Base-by-base conservation (phyloP, 2,797 vertebrate species). In the Echiichthys vipera region DNA sequence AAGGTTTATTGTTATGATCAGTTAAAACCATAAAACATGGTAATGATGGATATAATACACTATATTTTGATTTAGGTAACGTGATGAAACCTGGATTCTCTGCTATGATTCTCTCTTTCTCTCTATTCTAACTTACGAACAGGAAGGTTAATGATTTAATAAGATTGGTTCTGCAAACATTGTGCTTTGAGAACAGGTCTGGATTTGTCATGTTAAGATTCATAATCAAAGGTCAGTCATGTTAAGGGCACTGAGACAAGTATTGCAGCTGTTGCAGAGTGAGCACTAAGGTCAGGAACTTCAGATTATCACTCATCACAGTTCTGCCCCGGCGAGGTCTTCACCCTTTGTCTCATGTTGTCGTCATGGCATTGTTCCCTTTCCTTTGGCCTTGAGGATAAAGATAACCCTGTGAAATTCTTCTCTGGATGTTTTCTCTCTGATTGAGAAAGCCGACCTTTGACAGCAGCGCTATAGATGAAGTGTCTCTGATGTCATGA, bases 371-470 rank as follows among this genome's bases (percentile, higher is more conserved):
- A 88, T 86, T 89, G 87, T 83, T 89, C 74, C 77, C 84, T 79
- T 62, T 87, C 80, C 81, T 88, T 85, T 92, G 90, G 86, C 88
- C 88, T 91, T 86, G 88, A 86, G 65, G 88, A 92, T 88, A 93
- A 93, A 94, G 90, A 93, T 94, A 94, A 93, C 85, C 89, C 84
- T 91, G 92, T 92, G 86, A 93, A 91, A 94, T 94, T 92, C 91
- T 89, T 91, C 51, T 57, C 83, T 75, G 71, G 75, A 85, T 87
- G 83, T 65, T 86, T 88, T 71, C 56, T 83, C 62, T 57, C 46
- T 83, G 69, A 84, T 74, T 80, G 84, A 76, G 32, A 81, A 59
- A 56, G 49, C 43, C 50, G 58, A n/a, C n/a, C n/a, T n/a, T n/a
- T n/a, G n/a, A n/a, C n/a, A n/a, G n/a, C n/a, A n/a, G n/a, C n/a